Base-by-base conservation (phyloP, 2,888 invertebrate genomes). In the Patella depressa region DNA sequence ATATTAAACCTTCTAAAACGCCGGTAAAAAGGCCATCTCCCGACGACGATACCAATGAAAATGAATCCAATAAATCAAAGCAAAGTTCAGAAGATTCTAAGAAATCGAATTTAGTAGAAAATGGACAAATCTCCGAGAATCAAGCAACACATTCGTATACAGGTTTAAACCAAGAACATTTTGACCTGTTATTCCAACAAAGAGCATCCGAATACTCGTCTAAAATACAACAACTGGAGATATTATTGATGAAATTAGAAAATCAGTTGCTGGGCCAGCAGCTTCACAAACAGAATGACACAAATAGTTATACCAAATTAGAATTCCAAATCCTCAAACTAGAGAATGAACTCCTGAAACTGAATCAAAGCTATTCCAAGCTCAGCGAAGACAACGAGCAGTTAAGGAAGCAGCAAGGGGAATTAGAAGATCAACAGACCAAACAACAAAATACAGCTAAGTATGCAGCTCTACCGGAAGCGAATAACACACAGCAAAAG, bases 271-370 rank as follows among this genome's bases (percentile, higher is more conserved):
- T 90, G 72, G 74, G 76, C 11, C 87, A 87, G 76, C 85, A 82
- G 54, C 53, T 89, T 17, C 80, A 85, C 29, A 86, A 88, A 78
- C 87, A 85, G 75, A 86, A 86, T 71, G 86, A 88, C 65, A 79
- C 86, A 7, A 81, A 80, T 17, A 81, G 86, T 0, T 83, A 88
- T 15, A 80, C 84, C 12, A 82, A 82, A 45, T 79, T 90, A 34
- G 90, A 90, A 81, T 89, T 88, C 77, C 85, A 87, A 59, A 85
- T 90, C 53, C 80, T 90, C 2, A 85, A 79, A 72, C 76, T 90
- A 11, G 89, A 89, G 81, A 89, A 89, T 76, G 87, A 88, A 55
- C 79, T 90, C 9, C 72, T 88, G 72, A 84, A 83, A 78, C 81
- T 90, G 71, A 88, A 85, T 69, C 84, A 87, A 72, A 88, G 83